phyloP scores from a whole-genome alignment of 2,113 vertebrate species.

The Eretmochelys imbricata region DNA sequence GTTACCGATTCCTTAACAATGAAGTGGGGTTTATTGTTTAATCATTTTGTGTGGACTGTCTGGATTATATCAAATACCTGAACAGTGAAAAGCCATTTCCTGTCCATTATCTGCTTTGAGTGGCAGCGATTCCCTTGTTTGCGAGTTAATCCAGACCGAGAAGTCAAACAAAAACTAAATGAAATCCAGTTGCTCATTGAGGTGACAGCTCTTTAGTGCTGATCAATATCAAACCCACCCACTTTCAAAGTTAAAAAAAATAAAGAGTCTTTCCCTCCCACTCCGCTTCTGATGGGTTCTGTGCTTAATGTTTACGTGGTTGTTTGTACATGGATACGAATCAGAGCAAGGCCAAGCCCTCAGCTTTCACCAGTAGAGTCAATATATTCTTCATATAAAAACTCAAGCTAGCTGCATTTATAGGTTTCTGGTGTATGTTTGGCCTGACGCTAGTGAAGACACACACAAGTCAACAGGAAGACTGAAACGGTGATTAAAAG shows the following conservation, averaged over 20 bases:
- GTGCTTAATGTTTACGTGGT: not conserved
- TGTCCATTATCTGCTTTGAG: not conserved
- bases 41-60: not conserved
- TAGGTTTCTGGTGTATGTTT: not conserved
- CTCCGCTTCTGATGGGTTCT: not conserved
- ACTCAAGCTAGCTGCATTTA: not conserved
- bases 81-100: not conserved
- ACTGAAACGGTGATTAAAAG: not conserved
- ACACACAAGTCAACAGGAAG: not conserved
- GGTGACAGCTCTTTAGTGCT: slow-evolving; percentile 13
- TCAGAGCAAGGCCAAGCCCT: not conserved
- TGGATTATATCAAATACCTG: not conserved
- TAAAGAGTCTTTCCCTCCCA: not conserved
- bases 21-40: not conserved
- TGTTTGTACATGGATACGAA: not conserved
- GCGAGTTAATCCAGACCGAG: slow-evolving; percentile 22
- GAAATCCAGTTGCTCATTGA: slow-evolving; percentile 32
- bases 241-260: slow-evolving; percentile 26
- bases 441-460: not conserved
- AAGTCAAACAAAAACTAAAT: slow-evolving; percentile 16
- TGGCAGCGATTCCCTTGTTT: not conserved
- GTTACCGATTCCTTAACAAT: not conserved
- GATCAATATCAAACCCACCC: slow-evolving; percentile 2
- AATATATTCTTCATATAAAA: not conserved
- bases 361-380: not conserved